Evolutionary conservation across 1,140 invertebrate genomes (phyloP).

Genomic region (Psilanteris sp.): DNA sequence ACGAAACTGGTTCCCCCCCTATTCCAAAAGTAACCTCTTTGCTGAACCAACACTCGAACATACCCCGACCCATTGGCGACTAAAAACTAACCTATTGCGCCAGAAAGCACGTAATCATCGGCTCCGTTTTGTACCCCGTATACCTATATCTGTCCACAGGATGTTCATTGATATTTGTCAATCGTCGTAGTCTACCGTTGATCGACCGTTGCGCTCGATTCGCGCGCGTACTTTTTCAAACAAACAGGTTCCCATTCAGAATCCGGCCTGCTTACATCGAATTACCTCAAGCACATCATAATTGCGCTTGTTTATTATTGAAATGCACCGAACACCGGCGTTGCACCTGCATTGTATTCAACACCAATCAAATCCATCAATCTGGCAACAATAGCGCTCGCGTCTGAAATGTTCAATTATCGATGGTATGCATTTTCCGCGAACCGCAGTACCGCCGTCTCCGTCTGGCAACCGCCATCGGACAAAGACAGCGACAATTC

Average conservation of each 20-base stretch:
- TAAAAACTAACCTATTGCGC: too few relatives aligned
- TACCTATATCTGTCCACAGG: conserved; percentile 5
- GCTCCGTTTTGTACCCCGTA: too few relatives aligned
- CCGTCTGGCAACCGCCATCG: not conserved
- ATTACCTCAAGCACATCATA: conserved; percentile 63
- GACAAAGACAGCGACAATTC: conserved; percentile 3
- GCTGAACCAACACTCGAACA: too few relatives aligned
- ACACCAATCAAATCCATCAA: conserved; percentile 9
- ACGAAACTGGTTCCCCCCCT: too few relatives aligned
- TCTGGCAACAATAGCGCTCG: conserved; percentile 1
- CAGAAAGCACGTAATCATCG: too few relatives aligned
- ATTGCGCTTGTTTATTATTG: conserved; percentile 35
- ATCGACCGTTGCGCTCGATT: conserved; percentile 54
- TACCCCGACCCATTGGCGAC: too few relatives aligned
- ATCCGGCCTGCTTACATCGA: conserved; percentile 70
- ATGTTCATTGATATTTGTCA: conserved; percentile 57
- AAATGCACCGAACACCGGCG: conserved; percentile 15
- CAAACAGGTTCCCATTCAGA: conserved; percentile 66
- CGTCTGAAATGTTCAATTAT: not conserved
- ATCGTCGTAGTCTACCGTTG: conserved; percentile 57
- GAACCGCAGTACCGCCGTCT: not conserved
- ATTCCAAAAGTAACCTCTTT: too few relatives aligned
- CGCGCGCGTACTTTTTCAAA: conserved; percentile 54
- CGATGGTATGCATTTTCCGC: not conserved
- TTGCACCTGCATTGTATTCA: conserved; percentile 40